Evolutionary conservation across 2,113 vertebrate genomes (phyloP).

Genomic region (Lutjanus erythropterus): DNA sequence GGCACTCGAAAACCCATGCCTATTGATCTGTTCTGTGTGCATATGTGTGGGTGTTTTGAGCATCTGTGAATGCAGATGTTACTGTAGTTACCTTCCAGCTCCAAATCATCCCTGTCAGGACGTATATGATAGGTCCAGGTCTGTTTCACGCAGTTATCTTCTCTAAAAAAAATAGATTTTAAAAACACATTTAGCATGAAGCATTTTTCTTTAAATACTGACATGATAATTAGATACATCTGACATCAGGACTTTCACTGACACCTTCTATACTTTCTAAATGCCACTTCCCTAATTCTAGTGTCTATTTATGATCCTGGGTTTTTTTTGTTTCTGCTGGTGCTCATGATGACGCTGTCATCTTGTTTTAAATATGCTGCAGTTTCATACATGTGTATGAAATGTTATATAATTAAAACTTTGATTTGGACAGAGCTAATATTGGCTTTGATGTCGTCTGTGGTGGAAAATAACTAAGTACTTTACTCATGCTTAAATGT

Average conservation of each 20-base stretch:
- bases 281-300: constrained; percentile 37
- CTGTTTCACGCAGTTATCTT: constrained; percentile 41
- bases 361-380: background rate
- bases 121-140: constrained; percentile 64
- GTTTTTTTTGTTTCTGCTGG: constrained; percentile 19
- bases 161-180: constrained; percentile 29
- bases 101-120: constrained; percentile 55
- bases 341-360: background rate
- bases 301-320: constrained; percentile 2
- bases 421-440: background rate
- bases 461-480: background rate
- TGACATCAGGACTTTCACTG: background rate
- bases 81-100: constrained; percentile 58
- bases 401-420: background rate
- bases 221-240: background rate
- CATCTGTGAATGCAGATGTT: background rate
- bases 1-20: background rate
- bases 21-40: background rate
- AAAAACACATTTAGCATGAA: background rate
- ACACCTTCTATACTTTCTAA: background rate
- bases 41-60: background rate
- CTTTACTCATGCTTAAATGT: too few relatives aligned
- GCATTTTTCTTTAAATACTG: background rate
- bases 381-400: background rate
- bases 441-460: background rate